These are phyloP conservation scores for Nemapogon koenigi DNA, from an alignment of 2,888 invertebrate species.

Conservation along the genomic window DNA sequence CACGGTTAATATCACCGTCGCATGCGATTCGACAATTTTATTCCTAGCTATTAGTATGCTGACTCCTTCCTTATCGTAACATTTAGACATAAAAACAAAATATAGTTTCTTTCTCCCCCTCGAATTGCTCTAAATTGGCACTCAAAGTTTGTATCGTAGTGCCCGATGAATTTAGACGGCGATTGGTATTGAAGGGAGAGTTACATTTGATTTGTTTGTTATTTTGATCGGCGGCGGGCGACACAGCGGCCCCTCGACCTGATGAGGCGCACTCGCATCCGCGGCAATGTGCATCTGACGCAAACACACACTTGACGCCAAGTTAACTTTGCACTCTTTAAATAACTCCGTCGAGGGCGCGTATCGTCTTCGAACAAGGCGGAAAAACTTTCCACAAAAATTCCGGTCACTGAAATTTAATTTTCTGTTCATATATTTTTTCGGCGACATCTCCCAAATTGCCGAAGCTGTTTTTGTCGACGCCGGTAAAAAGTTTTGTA, in stretches of 20 bases:
- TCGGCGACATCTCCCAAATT: too few species aligned
- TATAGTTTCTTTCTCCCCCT: conserved; percentile 14
- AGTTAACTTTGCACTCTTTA: conserved; percentile 5
- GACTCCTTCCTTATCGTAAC: conserved; percentile 52
- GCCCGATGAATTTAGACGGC: neutral
- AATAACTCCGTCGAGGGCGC: conserved; percentile 21
- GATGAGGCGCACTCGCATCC: conserved; percentile 50
- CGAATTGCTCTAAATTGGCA: conserved; percentile 1
- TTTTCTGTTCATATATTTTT: too few species aligned
- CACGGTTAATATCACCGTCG: conserved; percentile 55
- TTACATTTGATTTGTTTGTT: conserved; percentile 55
- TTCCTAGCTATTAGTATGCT: conserved; percentile 50
- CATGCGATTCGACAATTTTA: conserved; percentile 61
- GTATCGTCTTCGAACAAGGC: conserved; percentile 19
- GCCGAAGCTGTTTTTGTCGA: conserved; percentile 27
- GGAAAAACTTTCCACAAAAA: too few species aligned
- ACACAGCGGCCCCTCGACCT: conserved; percentile 51
- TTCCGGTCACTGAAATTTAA: too few species aligned
- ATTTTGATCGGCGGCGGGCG: conserved; percentile 52
- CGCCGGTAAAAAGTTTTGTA: conserved; percentile 25
- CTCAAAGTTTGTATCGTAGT: neutral
- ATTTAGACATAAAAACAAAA: conserved; percentile 50
- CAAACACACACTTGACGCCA: conserved; percentile 12
- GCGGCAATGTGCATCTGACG: conserved; percentile 50
- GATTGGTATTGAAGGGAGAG: too few species aligned